Evolutionary conservation across 2,888 invertebrate species (phyloP).

Genomic region (Pyrrhopygopsis socrates): DNA sequence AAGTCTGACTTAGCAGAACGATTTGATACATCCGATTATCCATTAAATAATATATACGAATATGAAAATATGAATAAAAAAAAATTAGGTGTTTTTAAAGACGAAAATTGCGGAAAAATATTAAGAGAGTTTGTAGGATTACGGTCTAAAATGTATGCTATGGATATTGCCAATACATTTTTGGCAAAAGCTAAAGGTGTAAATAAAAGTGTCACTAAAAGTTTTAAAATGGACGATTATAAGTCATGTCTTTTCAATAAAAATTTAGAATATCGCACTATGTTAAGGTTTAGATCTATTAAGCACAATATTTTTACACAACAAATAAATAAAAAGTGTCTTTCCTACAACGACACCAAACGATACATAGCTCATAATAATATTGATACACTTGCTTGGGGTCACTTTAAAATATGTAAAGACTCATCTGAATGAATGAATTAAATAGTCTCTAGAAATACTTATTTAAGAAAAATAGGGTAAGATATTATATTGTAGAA

Average conservation of each 20-base stretch:
- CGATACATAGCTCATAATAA: too few species aligned
- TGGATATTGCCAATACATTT: conserved; percentile 15
- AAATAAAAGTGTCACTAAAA: conserved; percentile 25
- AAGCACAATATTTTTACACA: too few species aligned
- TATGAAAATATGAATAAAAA: conserved; percentile 77
- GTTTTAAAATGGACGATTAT: conserved; percentile 8
- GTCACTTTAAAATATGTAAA: too few species aligned
- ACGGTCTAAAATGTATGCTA: conserved; percentile 63
- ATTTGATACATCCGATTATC: conserved; percentile 72
- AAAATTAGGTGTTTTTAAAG: conserved; percentile 71
- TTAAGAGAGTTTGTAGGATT: conserved; percentile 62
- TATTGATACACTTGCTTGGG: too few species aligned
- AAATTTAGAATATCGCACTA: not conserved
- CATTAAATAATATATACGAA: conserved; percentile 69
- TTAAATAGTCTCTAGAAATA: too few species aligned
- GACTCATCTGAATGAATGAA: too few species aligned
- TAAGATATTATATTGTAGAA: too few species aligned
- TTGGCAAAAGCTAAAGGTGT: conserved; percentile 26
- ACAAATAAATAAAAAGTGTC: too few species aligned
- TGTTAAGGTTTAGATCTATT: not conserved
- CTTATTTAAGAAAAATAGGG: too few species aligned
- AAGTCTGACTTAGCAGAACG: conserved; percentile 35
- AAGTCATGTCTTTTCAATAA: not conserved
- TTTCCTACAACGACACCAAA: too few species aligned
- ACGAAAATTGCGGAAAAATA: conserved; percentile 55